Percentiles rank a stretch among this genome's conserved stretches.
phyloP scores from a whole-genome alignment of 2,113 vertebrate species.

The Hemiscyllium ocellatum region DNA sequence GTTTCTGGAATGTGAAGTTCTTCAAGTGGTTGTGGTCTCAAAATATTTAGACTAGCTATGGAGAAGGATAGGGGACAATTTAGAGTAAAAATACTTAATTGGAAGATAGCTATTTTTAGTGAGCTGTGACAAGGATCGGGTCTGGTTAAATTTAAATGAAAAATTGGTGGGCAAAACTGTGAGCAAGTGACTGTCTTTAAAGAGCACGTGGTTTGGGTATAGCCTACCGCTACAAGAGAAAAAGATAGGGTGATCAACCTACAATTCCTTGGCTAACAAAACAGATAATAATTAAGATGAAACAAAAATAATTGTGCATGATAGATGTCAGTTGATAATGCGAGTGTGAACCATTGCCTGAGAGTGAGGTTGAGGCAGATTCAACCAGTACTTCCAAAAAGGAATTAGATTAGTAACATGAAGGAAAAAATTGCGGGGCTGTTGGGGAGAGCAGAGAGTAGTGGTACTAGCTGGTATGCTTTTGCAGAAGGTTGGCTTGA shows the following conservation, averaged over 20 bases:
- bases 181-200: neutral
- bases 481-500: no score
- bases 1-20: neutral
- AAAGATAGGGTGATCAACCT: neutral
- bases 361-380: no score
- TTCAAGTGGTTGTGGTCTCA: neutral
- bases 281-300: neutral
- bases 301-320: neutral
- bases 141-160: neutral
- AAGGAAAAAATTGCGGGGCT: no score
- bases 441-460: no score
- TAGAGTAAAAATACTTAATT: neutral
- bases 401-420: no score
- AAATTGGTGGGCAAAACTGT: neutral
- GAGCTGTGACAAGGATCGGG: neutral
- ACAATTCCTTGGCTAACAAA: neutral
- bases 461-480: no score
- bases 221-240: neutral
- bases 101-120: neutral
- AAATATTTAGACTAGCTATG: no score
- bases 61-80: neutral
- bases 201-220: neutral
- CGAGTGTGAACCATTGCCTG: neutral
- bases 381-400: no score
- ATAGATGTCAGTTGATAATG: neutral